phyloP scores from a whole-genome alignment of 2,888 invertebrate species.

The Lycia hirtaria region DNA sequence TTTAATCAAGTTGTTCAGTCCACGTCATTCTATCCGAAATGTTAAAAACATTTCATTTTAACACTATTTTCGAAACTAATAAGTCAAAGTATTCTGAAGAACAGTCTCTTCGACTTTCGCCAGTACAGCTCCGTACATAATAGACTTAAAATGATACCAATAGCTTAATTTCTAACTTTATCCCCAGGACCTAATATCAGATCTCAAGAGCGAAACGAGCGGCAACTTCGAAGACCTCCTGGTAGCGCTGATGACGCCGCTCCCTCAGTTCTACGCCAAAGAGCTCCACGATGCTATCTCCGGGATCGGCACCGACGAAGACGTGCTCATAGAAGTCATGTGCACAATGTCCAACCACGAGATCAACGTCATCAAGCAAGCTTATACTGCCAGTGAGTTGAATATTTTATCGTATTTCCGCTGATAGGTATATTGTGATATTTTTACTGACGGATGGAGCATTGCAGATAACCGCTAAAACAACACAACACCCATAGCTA shows the following conservation, averaged over 20 bases:
- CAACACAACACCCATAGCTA: neutral
- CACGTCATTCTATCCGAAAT: too few species aligned
- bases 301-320: constrained; percentile 94
- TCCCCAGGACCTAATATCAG: constrained; percentile 89
- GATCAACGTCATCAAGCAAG: constrained; percentile 91
- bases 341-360: constrained; percentile 95
- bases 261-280: constrained; percentile 93
- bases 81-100: too few species aligned
- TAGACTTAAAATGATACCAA: too few species aligned
- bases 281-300: constrained; percentile 93
- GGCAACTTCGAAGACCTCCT: constrained; percentile 95
- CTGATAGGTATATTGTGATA: neutral
- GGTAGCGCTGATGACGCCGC: constrained; percentile 93
- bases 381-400: constrained; percentile 90
- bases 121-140: too few species aligned
- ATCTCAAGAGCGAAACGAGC: constrained; percentile 94
- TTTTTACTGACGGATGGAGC: neutral
- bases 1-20: too few species aligned
- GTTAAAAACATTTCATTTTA: too few species aligned
- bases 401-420: neutral
- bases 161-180: neutral
- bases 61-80: too few species aligned
- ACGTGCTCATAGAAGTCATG: constrained; percentile 94
- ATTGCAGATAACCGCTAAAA: neutral
- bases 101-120: too few species aligned